phyloP scores from a whole-genome alignment of 2,888 invertebrate genomes.

The Athalia rosae region DNA sequence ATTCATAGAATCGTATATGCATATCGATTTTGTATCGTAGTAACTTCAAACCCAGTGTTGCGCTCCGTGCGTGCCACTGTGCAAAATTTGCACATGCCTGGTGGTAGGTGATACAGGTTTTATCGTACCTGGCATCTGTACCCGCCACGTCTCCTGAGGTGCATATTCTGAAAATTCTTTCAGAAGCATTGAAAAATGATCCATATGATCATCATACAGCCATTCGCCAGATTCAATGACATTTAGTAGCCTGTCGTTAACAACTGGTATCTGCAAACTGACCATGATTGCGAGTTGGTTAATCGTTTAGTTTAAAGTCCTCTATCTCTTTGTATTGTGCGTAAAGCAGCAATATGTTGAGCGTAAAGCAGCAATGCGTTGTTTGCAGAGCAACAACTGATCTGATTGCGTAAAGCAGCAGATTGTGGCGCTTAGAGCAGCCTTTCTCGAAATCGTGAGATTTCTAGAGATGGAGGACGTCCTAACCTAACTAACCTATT shows the following conservation, averaged over 20 bases:
- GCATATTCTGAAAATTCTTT: conserved; percentile 33
- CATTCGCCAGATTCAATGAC: background rate
- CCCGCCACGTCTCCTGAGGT: conserved; percentile 35
- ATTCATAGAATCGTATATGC: conserved; percentile 48
- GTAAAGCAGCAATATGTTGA: conserved; percentile 3
- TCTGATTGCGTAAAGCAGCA: no score
- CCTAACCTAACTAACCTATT: no score
- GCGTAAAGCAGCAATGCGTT: background rate
- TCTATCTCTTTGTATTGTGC: background rate
- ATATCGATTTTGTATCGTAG: conserved; percentile 46
- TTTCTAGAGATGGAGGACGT: no score
- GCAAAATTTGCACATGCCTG: conserved; percentile 51
- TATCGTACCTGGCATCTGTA: conserved; percentile 45
- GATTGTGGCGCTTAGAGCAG: no score
- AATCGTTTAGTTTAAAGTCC: background rate
- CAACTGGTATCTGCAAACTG: background rate
- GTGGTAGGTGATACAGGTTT: conserved; percentile 36
- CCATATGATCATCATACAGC: conserved; percentile 46
- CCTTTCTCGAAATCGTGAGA: no score
- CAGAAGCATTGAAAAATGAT: conserved; percentile 41
- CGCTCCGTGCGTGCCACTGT: conserved; percentile 34
- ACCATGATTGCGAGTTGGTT: background rate
- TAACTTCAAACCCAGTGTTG: conserved; percentile 49
- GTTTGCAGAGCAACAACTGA: no score
- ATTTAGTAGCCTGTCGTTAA: background rate